These are phyloP conservation scores for Chelonia mydas DNA, from an alignment of 2,797 vertebrate genomes.

Conservation along the genomic window DNA sequence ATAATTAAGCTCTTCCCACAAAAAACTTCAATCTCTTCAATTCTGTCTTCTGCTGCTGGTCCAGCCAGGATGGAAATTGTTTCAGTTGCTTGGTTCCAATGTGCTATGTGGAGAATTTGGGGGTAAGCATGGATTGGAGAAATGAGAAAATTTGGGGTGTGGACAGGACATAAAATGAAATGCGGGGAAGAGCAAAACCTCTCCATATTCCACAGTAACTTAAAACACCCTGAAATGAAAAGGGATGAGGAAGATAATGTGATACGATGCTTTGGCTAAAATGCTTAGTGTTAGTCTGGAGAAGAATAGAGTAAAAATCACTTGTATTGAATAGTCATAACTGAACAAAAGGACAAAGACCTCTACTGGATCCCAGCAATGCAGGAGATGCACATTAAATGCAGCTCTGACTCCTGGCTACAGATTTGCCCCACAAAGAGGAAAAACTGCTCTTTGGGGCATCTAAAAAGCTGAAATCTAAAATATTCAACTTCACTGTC, in stretches of 20 bases:
- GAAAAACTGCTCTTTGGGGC: neutral
- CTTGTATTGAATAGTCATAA: neutral
- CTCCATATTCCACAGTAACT: neutral
- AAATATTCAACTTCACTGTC: neutral
- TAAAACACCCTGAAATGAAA: neutral
- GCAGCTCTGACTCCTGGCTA: neutral
- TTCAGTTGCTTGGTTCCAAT: neutral
- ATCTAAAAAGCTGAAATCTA: neutral
- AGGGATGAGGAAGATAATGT: neutral
- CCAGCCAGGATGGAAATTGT: neutral
- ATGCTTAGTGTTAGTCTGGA: neutral
- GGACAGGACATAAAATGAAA: neutral
- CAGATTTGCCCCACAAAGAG: neutral
- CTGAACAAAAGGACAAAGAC: neutral
- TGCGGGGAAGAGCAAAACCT: neutral
- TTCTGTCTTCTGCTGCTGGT: neutral
- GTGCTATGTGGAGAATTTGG: neutral
- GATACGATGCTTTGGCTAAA: neutral
- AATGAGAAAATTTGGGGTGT: neutral
- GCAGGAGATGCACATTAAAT: neutral
- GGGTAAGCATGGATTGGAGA: neutral
- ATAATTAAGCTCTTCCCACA: neutral
- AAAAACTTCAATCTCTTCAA: accelerated
- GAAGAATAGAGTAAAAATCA: neutral
- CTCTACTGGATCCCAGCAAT: neutral